Evolutionary conservation across 2,113 vertebrate species (phyloP).

Genomic region (Peromyscus polionotus): DNA sequence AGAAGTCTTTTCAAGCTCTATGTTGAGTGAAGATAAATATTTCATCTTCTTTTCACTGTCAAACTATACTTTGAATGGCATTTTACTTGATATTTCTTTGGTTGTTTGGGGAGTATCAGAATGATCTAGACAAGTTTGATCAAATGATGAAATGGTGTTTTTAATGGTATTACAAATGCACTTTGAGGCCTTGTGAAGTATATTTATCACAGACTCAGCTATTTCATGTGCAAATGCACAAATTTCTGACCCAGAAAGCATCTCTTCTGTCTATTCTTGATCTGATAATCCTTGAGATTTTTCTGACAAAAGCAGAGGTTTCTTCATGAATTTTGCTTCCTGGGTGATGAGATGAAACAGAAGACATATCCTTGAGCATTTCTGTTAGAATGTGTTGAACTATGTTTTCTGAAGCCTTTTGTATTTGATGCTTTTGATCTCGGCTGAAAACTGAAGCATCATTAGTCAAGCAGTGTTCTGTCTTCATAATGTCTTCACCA

Average conservation of each 20-base stretch:
- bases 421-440: conserved; percentile 76
- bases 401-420: conserved; percentile 69
- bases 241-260: conserved; percentile 77
- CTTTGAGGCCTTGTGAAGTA: conserved; percentile 62
- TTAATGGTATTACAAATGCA: not conserved
- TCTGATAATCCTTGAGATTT: conserved; percentile 10
- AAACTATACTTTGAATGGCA: conserved; percentile 69
- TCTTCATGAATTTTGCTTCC: not conserved
- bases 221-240: conserved; percentile 64
- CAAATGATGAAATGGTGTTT: conserved; percentile 23
- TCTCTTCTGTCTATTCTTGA: conserved; percentile 52
- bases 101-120: not conserved
- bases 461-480: not conserved
- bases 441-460: conserved; percentile 60
- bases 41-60: conserved; percentile 80
- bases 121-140: conserved; percentile 1
- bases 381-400: conserved; percentile 73
- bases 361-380: conserved; percentile 50
- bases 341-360: not conserved
- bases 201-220: conserved; percentile 75
- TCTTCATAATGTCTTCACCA: conserved; percentile 32
- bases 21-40: conserved; percentile 56
- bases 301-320: conserved; percentile 26
- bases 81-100: conserved; percentile 38
- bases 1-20: not conserved